phyloP scores from a whole-genome alignment of 2,113 vertebrate species.

The Edolisoma coerulescens region DNA sequence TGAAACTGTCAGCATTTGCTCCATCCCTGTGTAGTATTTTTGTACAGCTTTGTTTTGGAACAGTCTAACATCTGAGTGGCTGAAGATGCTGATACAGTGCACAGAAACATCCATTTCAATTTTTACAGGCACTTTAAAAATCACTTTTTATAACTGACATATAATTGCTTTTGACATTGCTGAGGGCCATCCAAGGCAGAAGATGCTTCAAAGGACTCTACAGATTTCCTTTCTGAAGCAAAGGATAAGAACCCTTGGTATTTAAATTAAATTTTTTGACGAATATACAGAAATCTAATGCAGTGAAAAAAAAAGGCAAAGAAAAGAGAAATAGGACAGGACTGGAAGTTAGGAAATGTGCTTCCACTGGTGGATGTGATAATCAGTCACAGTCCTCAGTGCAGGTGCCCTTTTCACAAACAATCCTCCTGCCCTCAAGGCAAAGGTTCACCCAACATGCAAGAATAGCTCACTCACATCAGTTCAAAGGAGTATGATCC shows the following conservation, averaged over 20 bases:
- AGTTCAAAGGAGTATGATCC: not conserved
- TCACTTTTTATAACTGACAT: not conserved
- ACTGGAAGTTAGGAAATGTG: not conserved
- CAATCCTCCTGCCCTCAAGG: not conserved
- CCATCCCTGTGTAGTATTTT: not conserved
- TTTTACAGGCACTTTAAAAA: constrained; percentile 15
- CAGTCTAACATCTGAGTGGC: not conserved
- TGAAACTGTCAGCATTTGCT: constrained; percentile 29
- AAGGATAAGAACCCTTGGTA: not conserved
- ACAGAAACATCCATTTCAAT: constrained; percentile 18
- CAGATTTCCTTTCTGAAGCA: not conserved
- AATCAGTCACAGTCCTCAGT: not conserved
- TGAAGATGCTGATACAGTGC: not conserved
- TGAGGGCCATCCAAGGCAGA: not conserved
- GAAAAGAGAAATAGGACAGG: not conserved
- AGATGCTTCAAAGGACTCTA: not conserved
- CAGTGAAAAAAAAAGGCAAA: not conserved
- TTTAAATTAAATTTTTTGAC: not conserved
- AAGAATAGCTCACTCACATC: not conserved
- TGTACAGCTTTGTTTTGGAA: not conserved
- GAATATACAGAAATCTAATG: not conserved
- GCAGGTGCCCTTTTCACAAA: not conserved
- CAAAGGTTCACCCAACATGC: not conserved
- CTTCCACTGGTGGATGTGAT: not conserved
- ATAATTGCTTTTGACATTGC: constrained; percentile 30